These are phyloP conservation scores for Meteorus cinctellus DNA, from an alignment of 2,888 invertebrate genomes.

Conservation along the genomic window DNA sequence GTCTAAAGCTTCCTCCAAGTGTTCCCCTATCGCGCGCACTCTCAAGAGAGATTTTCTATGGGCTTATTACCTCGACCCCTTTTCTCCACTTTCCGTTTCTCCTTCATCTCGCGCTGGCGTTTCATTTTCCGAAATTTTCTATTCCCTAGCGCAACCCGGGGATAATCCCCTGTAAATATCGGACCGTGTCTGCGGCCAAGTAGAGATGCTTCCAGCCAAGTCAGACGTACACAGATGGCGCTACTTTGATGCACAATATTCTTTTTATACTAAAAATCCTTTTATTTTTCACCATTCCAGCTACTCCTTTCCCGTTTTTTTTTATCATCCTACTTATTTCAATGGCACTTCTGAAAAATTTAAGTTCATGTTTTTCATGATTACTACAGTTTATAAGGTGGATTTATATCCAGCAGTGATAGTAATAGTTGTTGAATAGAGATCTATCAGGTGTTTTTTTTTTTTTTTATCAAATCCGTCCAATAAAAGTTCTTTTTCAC, in stretches of 20 bases:
- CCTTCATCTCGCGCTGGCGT: neutral
- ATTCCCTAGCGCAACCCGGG: slow-evolving; percentile 16
- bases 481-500: no score
- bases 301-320: neutral
- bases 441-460: no score
- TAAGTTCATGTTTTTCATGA: no score
- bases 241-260: slow-evolving; percentile 18
- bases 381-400: no score
- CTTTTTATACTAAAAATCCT: neutral
- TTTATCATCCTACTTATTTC: neutral
- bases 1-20: slow-evolving; percentile 14
- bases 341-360: no score
- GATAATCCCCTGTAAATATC: slow-evolving; percentile 32
- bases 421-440: no score
- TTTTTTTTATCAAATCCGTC: no score
- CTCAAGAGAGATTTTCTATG: slow-evolving; percentile 23
- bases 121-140: slow-evolving; percentile 33
- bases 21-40: neutral
- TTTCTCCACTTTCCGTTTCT: slow-evolving; percentile 12
- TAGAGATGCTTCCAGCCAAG: slow-evolving; percentile 26
- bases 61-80: slow-evolving; percentile 31
- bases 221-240: slow-evolving; percentile 33
- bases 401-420: no score
- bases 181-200: slow-evolving; percentile 22
- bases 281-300: slow-evolving; percentile 1